Evolutionary conservation across 2,113 vertebrate genomes (phyloP), one percentile per base, ranked within the genome.

Genomic region (Neolamprologus toae): DNA sequence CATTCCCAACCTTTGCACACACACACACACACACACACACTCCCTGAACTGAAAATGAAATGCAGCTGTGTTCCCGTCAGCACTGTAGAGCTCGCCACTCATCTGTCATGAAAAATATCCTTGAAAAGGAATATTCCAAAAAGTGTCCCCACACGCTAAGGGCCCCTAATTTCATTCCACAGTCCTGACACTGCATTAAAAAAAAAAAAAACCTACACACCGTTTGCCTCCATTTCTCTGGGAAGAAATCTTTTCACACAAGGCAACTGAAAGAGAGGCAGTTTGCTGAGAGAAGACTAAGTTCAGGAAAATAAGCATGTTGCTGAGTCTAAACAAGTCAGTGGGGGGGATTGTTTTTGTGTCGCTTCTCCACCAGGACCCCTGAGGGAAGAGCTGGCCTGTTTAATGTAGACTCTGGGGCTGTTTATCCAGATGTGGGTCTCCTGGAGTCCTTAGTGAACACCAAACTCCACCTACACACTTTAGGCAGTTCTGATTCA

Each of bases 341-440:
- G 71, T 42, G 51, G 85, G 84, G 92, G 89, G 87, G 89, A 14
- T 89, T 94, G 91, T 94, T 95, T 93, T 94, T 90, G 80, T 93
- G 93, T 94, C 89, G 93, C 91, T 95, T 94, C 95, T 93, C 95
- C 95, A 93, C 95, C 90, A 35, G 7, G 86, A 10, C 95, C 96
- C 95, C 95, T 88, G 26, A 7, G 93, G 95, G 95, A 95, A 87
- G 96, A 94, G 96, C 95, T 93, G 96, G 96, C 90, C 86, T 86
- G 97, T 98, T 97, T 97, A 97, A 97, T 97, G 97, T 97, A 87
- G 92, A 93, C 91, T 81, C 89, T 91, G 89, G 81, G 96, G 57
- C 81, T 98, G 96, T 98, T 98, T 98, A 94, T 97, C 96, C 98
- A 98, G 97, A 97, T 98, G 97, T 97, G 96, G 96, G 94, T 93